Evolutionary conservation across 2,113 vertebrate genomes (phyloP).

Genomic region (Syngnathus typhle): DNA sequence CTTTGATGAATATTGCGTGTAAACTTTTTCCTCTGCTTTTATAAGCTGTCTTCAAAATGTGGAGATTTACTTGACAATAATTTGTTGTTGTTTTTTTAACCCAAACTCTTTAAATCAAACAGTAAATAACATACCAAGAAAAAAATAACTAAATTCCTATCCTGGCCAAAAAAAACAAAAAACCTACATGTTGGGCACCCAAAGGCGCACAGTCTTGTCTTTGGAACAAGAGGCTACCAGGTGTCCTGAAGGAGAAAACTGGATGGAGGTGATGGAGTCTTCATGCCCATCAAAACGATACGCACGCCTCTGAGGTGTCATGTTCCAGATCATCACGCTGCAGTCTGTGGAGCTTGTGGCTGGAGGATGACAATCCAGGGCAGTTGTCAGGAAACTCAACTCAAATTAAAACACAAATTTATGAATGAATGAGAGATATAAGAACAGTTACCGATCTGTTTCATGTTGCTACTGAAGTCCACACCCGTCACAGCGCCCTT

Average conservation of each 20-base stretch:
- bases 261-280: conserved; percentile 82
- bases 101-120: too few species aligned
- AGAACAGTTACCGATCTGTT: conserved; percentile 80
- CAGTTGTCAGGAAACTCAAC: not conserved
- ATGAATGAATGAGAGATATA: not conserved
- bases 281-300: conserved; percentile 92
- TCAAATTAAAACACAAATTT: not conserved
- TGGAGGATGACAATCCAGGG: conserved; percentile 41
- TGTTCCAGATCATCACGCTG: conserved; percentile 91
- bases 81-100: not conserved
- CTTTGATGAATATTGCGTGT: not conserved
- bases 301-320: conserved; percentile 86
- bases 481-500: conserved; percentile 83
- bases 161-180: not conserved
- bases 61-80: not conserved
- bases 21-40: not conserved
- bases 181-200: conserved; percentile 89
- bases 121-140: not conserved
- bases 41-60: not conserved
- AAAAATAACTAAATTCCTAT: not conserved
- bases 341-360: conserved; percentile 91
- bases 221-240: conserved; percentile 89
- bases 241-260: conserved; percentile 93
- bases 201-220: conserved; percentile 93
- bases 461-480: conserved; percentile 84